phyloP scores from a whole-genome alignment of 2,888 invertebrate genomes.

The Neocrepidodera transversa region DNA sequence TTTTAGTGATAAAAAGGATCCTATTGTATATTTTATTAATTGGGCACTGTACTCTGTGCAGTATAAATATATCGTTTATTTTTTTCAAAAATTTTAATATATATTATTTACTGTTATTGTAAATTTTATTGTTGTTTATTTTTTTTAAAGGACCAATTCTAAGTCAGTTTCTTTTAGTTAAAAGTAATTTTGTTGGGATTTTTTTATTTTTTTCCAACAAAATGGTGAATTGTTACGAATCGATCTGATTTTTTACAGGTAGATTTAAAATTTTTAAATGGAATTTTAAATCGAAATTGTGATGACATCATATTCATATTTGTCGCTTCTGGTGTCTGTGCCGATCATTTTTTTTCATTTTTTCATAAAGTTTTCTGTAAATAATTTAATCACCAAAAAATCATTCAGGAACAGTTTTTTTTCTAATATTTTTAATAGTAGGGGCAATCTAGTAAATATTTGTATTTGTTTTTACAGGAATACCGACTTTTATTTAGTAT shows the following conservation, averaged over 20 bases:
- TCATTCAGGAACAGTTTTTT: conserved; percentile 15
- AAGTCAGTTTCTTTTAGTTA: conserved; percentile 20
- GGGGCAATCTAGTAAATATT: conserved; percentile 1
- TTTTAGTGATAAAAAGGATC: not conserved
- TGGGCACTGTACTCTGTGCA: conserved; percentile 36
- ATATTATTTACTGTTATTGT: conserved; percentile 29
- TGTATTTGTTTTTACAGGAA: no score
- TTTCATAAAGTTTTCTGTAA: conserved; percentile 20
- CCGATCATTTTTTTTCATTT: conserved; percentile 34
- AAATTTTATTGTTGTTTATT: conserved; percentile 19
- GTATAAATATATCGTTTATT: conserved; percentile 35
- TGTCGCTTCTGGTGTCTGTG: conserved; percentile 47
- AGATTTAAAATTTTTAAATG: conserved; percentile 29
- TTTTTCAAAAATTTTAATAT: conserved; percentile 23
- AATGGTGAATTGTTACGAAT: conserved; percentile 31
- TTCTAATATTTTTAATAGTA: conserved; percentile 18
- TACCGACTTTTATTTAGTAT: no score
- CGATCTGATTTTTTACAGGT: conserved; percentile 35
- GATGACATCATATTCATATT: conserved; percentile 44
- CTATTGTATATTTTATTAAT: conserved; percentile 23
- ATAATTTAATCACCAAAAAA: conserved; percentile 27
- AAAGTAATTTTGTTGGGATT: conserved; percentile 29
- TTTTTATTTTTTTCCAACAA: conserved; percentile 12
- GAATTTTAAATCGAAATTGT: conserved; percentile 42
- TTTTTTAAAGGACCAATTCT: conserved; percentile 29